phyloP scores from a whole-genome alignment of 1,140 invertebrate genomes.

The Drosophila santomea region DNA sequence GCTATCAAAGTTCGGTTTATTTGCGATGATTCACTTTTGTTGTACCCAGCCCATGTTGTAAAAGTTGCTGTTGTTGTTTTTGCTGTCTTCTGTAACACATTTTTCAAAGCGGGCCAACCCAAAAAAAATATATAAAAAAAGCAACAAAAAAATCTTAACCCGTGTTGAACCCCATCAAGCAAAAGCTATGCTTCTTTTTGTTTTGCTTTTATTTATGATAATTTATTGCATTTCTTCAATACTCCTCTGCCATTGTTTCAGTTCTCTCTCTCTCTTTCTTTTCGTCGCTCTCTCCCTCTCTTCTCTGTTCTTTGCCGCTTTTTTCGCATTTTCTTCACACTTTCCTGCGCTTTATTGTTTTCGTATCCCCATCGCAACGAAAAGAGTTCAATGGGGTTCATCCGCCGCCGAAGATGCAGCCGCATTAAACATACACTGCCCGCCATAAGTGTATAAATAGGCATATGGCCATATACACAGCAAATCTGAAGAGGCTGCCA shows the following conservation, averaged over 20 bases:
- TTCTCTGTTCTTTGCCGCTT: constrained; percentile 42
- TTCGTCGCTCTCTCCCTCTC: background rate
- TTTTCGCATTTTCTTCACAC: constrained; percentile 63
- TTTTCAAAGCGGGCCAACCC: constrained; percentile 37
- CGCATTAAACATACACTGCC: constrained; percentile 59
- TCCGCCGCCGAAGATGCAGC: constrained; percentile 38
- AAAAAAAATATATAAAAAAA: constrained; percentile 13
- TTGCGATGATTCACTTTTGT: constrained; percentile 27
- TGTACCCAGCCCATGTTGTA: constrained; percentile 15
- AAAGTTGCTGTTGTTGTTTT: constrained; percentile 11
- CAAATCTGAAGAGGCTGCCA: constrained; percentile 37
- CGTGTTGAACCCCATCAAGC: constrained; percentile 30
- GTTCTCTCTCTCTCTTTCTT: constrained; percentile 34
- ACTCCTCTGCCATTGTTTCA: constrained; percentile 41
- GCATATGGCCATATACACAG: constrained; percentile 29
- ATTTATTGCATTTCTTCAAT: constrained; percentile 76
- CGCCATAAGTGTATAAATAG: constrained; percentile 25
- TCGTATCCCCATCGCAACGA: constrained; percentile 20
- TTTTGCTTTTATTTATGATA: constrained; percentile 58
- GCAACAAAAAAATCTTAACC: constrained; percentile 18
- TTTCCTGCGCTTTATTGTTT: constrained; percentile 48
- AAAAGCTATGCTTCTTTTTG: constrained; percentile 3
- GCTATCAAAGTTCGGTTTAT: constrained; percentile 7
- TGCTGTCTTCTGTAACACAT: constrained; percentile 33
- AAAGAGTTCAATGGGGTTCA: constrained; percentile 68